phyloP scores from a whole-genome alignment of 2,113 vertebrate species.

The Felis catus region F.catus_Fca126_mat1.0 CM031412.1:249501-250000 shows the following conservation, averaged over 20 bases:
- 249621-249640: not conserved
- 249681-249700: not conserved
- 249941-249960: not conserved
- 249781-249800: not conserved
- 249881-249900: not conserved
- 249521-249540: not conserved
- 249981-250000: not conserved
- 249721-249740: not conserved
- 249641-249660: not conserved
- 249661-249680: not conserved
- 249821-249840: too few relatives aligned
- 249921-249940: not conserved
- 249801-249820: not conserved
- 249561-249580: not conserved
- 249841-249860: not conserved
- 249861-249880: not conserved
- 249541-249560: not conserved
- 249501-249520: not conserved
- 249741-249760: not conserved
- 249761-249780: not conserved
- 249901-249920: not conserved
- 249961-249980: not conserved
- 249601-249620: not conserved
- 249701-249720: not conserved
- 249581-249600: not conserved